A percentile compares a stretch with the other conserved stretches of the same genome.
Evolutionary conservation across 2,797 vertebrate genomes (phyloP).

Genomic region (Avahi laniger): DNA sequence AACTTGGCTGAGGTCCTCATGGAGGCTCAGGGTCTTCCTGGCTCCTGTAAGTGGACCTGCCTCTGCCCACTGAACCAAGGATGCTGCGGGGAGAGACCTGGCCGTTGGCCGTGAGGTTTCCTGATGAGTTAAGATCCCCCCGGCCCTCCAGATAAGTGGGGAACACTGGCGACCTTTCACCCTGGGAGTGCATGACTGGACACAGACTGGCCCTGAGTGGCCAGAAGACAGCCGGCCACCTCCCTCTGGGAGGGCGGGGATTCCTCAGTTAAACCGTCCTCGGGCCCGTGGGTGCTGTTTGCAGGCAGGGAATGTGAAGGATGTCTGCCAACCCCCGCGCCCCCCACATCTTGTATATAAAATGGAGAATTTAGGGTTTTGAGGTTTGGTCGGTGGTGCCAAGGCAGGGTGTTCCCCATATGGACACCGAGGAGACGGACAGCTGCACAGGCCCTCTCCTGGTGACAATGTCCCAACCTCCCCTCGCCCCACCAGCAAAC

Average conservation of each 20-base stretch:
- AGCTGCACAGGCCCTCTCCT: not conserved
- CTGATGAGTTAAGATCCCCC: not conserved
- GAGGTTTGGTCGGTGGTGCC: too few relatives aligned
- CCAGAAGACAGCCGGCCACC: rapidly evolving
- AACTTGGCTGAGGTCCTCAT: not conserved
- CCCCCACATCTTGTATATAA: too few relatives aligned
- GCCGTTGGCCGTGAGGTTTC: not conserved
- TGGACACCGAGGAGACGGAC: not conserved
- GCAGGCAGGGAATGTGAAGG: not conserved
- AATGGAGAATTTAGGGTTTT: not conserved
- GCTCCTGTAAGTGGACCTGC: not conserved
- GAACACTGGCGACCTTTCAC: too few relatives aligned
- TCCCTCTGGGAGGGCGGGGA: too few relatives aligned
- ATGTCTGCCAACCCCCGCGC: rapidly evolving
- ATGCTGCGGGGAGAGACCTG: not conserved
- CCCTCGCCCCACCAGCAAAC: rapidly evolving
- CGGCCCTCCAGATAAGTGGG: not conserved
- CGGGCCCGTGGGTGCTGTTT: too few relatives aligned
- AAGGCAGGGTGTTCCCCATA: not conserved
- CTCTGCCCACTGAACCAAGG: not conserved
- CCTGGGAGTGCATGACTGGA: not conserved
- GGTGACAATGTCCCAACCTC: not conserved
- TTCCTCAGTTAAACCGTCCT: not conserved
- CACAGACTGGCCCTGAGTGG: not conserved
- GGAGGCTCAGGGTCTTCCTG: not conserved